Base-by-base conservation (phyloP, 2,113 vertebrate genomes). In the Gadus chalcogrammus region DNA sequence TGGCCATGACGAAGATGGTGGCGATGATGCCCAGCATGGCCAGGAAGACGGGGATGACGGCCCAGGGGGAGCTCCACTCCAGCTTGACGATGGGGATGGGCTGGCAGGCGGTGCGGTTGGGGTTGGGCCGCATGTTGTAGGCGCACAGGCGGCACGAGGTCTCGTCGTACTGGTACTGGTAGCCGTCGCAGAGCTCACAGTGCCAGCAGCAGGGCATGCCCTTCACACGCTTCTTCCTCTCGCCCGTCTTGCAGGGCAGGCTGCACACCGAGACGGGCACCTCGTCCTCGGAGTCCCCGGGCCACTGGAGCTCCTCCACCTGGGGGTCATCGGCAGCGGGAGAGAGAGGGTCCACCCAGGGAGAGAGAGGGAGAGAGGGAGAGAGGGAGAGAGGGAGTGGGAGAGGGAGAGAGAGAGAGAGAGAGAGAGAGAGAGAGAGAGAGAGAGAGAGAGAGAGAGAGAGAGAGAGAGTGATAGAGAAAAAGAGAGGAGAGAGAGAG, bases 121-220 rank as follows among this genome's bases (percentile, higher is more conserved):
- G 75, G 77, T 87, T 83, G 65, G 89, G 89, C 71, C 88, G 81
- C 85, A 89, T 87, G 80, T 90, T 81, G 64, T 91, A 91, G 22
- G 82, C 78, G 27, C 89, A 91, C 74, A 90, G 78, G 69, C 87
- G 75, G 79, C 89, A 91, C 67, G 87, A 88, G 3, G 87, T 90
- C 81, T 91, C 89, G 11, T 91, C 89, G 5, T 87, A 82, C 82
- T 86, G 89, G 78, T 91, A 88, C 80, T 90, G 89, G 79, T 91
- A 91, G 48, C 89, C 87, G 24, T 91, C 89, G 53, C 89, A 91
- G 1, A 86, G 82, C 79, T 91, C 89, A 13, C 89, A 91, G 84
- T 85, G 87, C 89, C 89, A 91, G 82, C 89, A 91, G 80, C 89
- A 91, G 1, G 89, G 89, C 84, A 88, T 87, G 69, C 89, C 89